Evolutionary conservation across 2,113 vertebrate species (phyloP), one percentile per base, ranked within the genome.

Genomic region (Epinephelus moara): DNA sequence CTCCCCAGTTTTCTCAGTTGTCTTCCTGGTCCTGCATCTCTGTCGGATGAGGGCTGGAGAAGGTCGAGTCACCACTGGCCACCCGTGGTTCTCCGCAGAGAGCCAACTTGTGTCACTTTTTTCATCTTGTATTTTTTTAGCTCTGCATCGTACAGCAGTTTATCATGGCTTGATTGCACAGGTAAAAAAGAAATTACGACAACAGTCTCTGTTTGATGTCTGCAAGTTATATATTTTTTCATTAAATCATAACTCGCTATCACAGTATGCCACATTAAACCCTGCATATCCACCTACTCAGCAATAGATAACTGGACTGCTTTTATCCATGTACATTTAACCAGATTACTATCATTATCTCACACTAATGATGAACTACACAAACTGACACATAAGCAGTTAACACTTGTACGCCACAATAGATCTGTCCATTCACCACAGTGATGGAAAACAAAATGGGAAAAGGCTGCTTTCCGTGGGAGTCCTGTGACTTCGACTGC

Each of bases 161-260:
- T 91, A 92, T 93, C 88, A 86, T 21, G 61, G 93, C 94, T 95
- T 94, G 81, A 90, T 92, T 92, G 93, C 94, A 93, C 92, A 89
- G 82, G 81, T 90, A 68, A 85, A 85, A 37, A 45, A 82, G 63
- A 80, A 87, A 87, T 84, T 82, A 94, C 93, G 92, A 95, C 86
- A 93, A 95, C 93, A 94, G 93, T 94, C 88, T 95, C 85, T 94
- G 94, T 96, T 95, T 88, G 94, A 95, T 85, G 72, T 85, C 88
- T 84, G 45, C 90, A 78, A 86, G 71, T 57, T 91, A 72, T 88
- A 90, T 89, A 77, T 83, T 77, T 78, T 62, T 45, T 61, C 79
- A 59, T 81, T 55, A 27, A 73, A 72, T 70, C 85, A 83, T 87
- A 83, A 83, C 61, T 82, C 60, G n/a, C 74, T 85, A 66, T 85